Percentiles rank a stretch among this genome's conserved stretches.
Conservation (phyloP, 2,113 vertebrate genomes). For the Stigmatopora argus region DNA sequence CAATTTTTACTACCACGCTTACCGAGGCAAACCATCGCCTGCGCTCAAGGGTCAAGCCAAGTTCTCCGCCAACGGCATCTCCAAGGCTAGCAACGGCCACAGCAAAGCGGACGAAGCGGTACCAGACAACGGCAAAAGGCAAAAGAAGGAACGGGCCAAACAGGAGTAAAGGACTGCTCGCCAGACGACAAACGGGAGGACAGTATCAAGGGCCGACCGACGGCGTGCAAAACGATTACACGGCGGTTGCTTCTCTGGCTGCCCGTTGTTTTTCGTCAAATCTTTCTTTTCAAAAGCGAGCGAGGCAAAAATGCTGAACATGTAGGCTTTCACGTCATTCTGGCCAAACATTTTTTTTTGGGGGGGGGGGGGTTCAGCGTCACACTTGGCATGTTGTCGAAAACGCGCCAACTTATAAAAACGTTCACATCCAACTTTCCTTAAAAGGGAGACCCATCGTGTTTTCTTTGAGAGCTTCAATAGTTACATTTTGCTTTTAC, state of each 20-base stretch:
- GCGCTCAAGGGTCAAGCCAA: conserved; percentile 70
- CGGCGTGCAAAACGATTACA: conserved; percentile 22
- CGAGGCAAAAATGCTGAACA: conserved; percentile 39
- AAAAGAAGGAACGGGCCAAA: conserved; percentile 76
- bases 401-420: conserved; percentile 32
- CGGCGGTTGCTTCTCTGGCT: conserved; percentile 13
- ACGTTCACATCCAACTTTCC: conserved; percentile 54
- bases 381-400: conserved; percentile 32
- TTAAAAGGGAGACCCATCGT: conserved; percentile 43
- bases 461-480: conserved; percentile 44
- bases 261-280: conserved; percentile 8
- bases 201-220: conserved; percentile 17
- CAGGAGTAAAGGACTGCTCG: conserved; percentile 67
- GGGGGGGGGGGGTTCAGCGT: conserved; percentile 13
- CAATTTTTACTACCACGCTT: conserved; percentile 97
- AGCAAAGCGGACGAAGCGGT: conserved; percentile 71
- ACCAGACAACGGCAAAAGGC: conserved; percentile 80
- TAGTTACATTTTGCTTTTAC: conserved; percentile 34
- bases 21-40: conserved; percentile 75
- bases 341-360: conserved; percentile 39
- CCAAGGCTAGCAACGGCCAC: conserved; percentile 68
- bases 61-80: conserved; percentile 73
- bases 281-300: conserved; percentile 27
- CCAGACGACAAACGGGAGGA: conserved; percentile 41
- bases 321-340: conserved; percentile 35